Percentiles rank a stretch among this genome's conserved stretches.
Evolutionary conservation across 1,140 invertebrate species (phyloP).

Genomic region (Pantala flavescens): DNA sequence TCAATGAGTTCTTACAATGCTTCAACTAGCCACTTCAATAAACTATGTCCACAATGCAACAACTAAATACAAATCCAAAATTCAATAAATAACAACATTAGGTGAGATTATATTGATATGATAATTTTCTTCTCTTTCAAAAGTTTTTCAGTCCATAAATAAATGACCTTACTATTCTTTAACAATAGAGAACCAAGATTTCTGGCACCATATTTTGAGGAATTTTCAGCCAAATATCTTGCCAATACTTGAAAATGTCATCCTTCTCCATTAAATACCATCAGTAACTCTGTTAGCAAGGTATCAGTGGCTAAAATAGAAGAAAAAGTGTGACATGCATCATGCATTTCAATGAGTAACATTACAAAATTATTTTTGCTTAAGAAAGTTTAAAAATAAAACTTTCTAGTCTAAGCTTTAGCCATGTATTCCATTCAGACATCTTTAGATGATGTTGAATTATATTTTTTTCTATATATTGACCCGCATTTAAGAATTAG

Average conservation of each 20-base stretch:
- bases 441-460: background rate
- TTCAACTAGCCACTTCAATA: background rate
- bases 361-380: background rate
- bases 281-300: too few species aligned
- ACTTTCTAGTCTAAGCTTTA: background rate
- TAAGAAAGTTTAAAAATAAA: background rate
- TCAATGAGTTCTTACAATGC: background rate
- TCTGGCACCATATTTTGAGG: too few species aligned
- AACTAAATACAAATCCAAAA: conserved; percentile 8
- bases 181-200: too few species aligned
- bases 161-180: too few species aligned
- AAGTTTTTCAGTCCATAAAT: too few species aligned
- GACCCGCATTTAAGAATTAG: background rate
- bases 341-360: too few species aligned
- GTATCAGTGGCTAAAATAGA: too few species aligned
- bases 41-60: background rate
- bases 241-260: too few species aligned
- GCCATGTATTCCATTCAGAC: background rate
- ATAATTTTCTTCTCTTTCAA: background rate
- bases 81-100: conserved; percentile 5
- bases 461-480: background rate
- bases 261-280: too few species aligned
- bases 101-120: background rate
- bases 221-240: too few species aligned
- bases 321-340: too few species aligned